Evolutionary conservation across 1,140 invertebrate genomes (phyloP), one percentile per base, ranked within the genome.

Genomic region (Scaptodrosophila lebanonensis): DNA sequence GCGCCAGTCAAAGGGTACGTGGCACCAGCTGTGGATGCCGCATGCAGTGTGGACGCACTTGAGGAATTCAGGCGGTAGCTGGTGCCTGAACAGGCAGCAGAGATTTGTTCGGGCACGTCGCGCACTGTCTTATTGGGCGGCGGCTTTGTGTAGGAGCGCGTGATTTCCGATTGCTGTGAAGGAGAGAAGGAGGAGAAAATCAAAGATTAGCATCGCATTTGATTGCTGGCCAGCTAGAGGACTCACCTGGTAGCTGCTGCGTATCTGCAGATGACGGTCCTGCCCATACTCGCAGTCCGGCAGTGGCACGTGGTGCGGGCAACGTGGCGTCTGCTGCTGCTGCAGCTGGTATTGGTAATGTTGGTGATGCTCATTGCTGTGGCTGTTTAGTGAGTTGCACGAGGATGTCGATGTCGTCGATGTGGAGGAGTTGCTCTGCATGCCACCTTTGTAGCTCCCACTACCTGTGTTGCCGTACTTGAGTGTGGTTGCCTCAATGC

Each of bases 281-380:
- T 88, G 89, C 30, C 89, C 89, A 76, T 88, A 89, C 82, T 91
- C 90, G 77, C 90, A 89, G 85, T 91, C 90, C 43, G 90, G 90
- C 82, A 91, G 86, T 83, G 88, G 88, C 87, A 91, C 90, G 84
- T 89, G 89, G 63, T 89, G 90, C 56, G 90, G 90, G 66, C 89
- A 88, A 57, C 89, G 89, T 51, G 90, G 88, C 43, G 88, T 84
- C 73, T 89, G 72, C 47, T 85, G 84, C 27, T 85, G 84, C 38
- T 85, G 84, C 61, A 75, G 59, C 56, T 85, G 77, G 43, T 84
- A 73, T 61, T 85, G 83, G 65, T 86, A 79, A 79, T 86, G 84
- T 65, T 86, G 76, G 60, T 86, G 85, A 57, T 85, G 83, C 53
- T 85, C 75, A 13, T 84, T 72, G 58, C 79, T 84, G 45, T 84